Base-by-base conservation (phyloP, 2,888 invertebrate species). In the Microdon myrmicae region DNA sequence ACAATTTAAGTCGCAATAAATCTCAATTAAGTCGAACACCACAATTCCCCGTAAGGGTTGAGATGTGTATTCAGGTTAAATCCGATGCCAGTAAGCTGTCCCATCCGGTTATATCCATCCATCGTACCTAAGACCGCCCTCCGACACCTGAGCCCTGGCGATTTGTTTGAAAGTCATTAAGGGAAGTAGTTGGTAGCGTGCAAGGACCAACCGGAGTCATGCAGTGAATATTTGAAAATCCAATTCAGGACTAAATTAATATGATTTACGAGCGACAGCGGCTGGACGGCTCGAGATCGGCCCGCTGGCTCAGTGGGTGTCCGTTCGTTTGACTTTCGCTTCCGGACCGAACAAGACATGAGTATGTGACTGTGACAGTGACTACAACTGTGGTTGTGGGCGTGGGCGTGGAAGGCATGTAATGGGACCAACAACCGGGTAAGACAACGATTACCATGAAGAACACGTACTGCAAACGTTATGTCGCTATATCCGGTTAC, bases 1-100 rank as follows among this genome's bases (percentile, higher is more conserved):
- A 64, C 64, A 64, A 64, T 64, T 64, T 64, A 64, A 64, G 58
- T 38, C 43, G 58, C 64, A 64, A 64, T 64, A 58, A 64, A 64
- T 64, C 58, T 64, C 58, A 64, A 64, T 58, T 58, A 58, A 64
- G 45, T 51, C 43, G 34, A 64, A 53, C 25, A 47, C 58, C 64
- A 53, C 64, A 58, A 41, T 37, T 53, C 58, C 43, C 43, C 58
- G 53, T 58, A 48, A 13, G 16, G 4, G 14, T n/a, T 23, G 38
- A 26, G 25, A 26, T 37, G 9, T 12, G 4, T 14, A 14, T 5
- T 12, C 5, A 16, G 9, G 10, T 13, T 25, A 19, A 8, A 16
- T 5, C 9, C 16, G 16, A 14, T 9, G 10, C 16, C 22, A 22
- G 5, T n/a, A 37, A 23, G 20, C 38, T 13, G 20, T 19, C 32